Percentiles rank a stretch among this genome's conserved stretches.
These are phyloP conservation scores for Drosophila maculinotata DNA, from an alignment of 2,888 invertebrate genomes.

Conservation along the genomic window DNA sequence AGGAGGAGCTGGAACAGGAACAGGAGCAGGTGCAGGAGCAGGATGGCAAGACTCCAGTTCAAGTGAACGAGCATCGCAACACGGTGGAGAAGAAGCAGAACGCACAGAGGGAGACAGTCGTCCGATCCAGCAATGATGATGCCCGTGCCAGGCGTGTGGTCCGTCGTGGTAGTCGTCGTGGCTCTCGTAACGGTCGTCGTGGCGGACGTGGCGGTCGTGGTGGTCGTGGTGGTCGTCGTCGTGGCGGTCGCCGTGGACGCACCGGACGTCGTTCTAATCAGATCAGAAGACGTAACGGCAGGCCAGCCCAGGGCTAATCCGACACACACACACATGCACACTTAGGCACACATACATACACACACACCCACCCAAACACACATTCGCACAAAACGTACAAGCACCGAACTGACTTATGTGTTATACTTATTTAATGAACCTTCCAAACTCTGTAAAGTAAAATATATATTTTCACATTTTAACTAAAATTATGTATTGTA, in stretches of 20 bases:
- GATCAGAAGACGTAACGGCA: constrained; percentile 51
- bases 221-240: constrained; percentile 27
- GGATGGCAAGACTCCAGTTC: constrained; percentile 13
- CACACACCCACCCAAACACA: constrained; percentile 10
- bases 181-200: constrained; percentile 49
- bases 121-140: constrained; percentile 50
- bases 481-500: constrained; percentile 11
- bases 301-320: constrained; percentile 49
- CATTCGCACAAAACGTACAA: constrained; percentile 13
- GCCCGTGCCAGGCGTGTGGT: constrained; percentile 63
- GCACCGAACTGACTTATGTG: constrained; percentile 30
- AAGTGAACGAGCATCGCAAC: constrained; percentile 10
- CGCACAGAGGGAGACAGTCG: constrained; percentile 16
- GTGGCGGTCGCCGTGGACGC: constrained; percentile 46
- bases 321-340: constrained; percentile 3
- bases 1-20: constrained; percentile 11
- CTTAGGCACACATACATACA: constrained; percentile 1
- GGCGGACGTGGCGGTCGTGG: constrained; percentile 48
- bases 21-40: constrained; percentile 19
- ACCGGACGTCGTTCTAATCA: constrained; percentile 36
- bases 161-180: constrained; percentile 53
- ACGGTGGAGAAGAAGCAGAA: constrained; percentile 9
- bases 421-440: constrained; percentile 16
- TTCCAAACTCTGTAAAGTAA: constrained; percentile 4
- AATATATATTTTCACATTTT: constrained; percentile 67